Evolutionary conservation across 2,113 vertebrate species (phyloP).

Genomic region (Spermophilus dauricus): DNA sequence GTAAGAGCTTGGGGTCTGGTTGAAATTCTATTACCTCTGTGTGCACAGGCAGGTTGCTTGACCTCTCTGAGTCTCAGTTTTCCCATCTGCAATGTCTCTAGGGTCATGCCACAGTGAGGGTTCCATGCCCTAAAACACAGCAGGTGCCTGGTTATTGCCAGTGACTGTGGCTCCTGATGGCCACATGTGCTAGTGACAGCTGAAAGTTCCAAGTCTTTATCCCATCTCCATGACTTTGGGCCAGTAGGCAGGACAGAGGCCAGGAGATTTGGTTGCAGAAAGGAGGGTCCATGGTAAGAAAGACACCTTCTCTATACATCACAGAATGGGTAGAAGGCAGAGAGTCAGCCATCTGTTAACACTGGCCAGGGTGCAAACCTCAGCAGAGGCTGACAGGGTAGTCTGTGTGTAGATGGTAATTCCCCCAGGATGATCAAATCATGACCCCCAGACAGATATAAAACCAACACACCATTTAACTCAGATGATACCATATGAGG

Average conservation of each 20-base stretch:
- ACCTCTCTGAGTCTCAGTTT: background rate
- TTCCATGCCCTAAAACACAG: background rate
- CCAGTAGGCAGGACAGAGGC: background rate
- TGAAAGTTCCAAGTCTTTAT: background rate
- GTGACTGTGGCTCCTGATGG: fast-evolving
- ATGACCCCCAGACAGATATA: background rate
- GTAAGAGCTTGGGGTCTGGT: background rate
- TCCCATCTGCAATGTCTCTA: background rate
- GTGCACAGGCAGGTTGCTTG: background rate
- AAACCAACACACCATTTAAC: background rate
- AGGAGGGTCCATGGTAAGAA: too few species aligned
- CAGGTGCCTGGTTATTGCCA: too few species aligned
- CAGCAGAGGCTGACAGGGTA: fast-evolving
- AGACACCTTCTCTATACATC: too few species aligned
- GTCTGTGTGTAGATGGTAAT: background rate
- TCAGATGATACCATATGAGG: background rate
- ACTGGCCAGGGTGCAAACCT: background rate
- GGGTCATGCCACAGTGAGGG: too few species aligned
- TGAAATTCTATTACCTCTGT: background rate
- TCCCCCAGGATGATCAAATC: background rate
- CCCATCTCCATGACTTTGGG: background rate
- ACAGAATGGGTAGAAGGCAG: too few species aligned
- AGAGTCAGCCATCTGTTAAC: background rate
- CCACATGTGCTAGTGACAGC: background rate
- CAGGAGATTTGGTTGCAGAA: background rate